Evolutionary conservation across 2,888 invertebrate species (phyloP), one percentile per base, ranked within the genome.

Genomic region (Drosophila acutilabella): DNA sequence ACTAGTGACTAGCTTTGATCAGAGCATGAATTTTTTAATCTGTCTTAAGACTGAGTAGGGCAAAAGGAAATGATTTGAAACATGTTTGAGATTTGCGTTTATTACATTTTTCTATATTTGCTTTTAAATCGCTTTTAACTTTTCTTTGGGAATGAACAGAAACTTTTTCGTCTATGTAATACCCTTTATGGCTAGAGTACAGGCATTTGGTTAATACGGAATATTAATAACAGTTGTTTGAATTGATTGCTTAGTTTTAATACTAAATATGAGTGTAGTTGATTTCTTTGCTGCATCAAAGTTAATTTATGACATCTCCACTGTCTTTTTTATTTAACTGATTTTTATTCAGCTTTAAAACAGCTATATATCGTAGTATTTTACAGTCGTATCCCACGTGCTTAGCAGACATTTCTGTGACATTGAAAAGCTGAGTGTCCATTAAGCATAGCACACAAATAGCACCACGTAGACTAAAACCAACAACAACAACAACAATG

Each of bases 361-460:
- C 18, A 4, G 16, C 10, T 20, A 50, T 7, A 33, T 18, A 4
- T 18, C 18, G 18, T 36, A 18, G 33, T 50, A 36, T 36, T 10
- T 13, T 7, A 13, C n/a, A n/a, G 50, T 36, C 50, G 13, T n/a
- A n/a, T 1, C 13, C 13, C 33, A 26, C 14, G 4, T 45, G 30
- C 26, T 13, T 14, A 23, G 26, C 26, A 6, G 26, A 18, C 13
- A 33, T 7, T 16, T 38, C 13, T 44, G 30, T 42, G 52, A 16
- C 59, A 36, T 52, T 52, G 38, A 36, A 30, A 52, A 18, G 18
- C 23, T 36, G 44, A 44, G 20, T 38, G 14, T 36, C 44, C 44
- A 26, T 45, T 44, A 57, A 53, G 45, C 52, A n/a, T 5, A 33
- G 42, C 33, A 18, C 54, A 42, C 54, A 54, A 64, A 45, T 51